Percentiles rank a stretch among this genome's conserved stretches.
These are phyloP conservation scores for Eupithecia abbreviata DNA, from an alignment of 2,888 invertebrate species.

Conservation along the genomic window DNA sequence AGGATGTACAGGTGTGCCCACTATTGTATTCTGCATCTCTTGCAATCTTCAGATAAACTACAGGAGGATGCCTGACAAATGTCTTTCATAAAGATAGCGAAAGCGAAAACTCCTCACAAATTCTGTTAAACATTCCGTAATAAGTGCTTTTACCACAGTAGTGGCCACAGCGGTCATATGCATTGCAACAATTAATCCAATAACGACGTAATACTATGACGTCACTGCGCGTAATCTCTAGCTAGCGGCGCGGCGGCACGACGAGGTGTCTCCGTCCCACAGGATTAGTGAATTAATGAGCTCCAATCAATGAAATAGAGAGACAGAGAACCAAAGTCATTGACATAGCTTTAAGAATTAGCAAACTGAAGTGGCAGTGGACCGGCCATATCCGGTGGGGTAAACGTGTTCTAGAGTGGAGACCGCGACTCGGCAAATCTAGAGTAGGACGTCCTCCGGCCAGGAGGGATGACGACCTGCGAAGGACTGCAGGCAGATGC, in stretches of 20 bases:
- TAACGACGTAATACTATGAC: conserved; percentile 2
- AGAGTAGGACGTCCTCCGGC: no score
- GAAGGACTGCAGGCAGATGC: no score
- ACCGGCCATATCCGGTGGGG: no score
- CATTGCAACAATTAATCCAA: background rate
- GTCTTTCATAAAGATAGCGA: background rate
- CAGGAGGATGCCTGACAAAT: background rate
- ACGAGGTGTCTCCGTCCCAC: conserved; percentile 7
- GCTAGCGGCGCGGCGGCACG: conserved; percentile 5
- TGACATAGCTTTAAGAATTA: no score
- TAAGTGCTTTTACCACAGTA: no score
- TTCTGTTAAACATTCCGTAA: background rate
- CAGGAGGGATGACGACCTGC: no score
- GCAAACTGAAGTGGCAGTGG: no score
- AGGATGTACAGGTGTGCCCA: background rate
- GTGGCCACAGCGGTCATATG: no score
- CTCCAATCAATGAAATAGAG: background rate
- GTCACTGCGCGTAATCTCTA: background rate
- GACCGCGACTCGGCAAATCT: no score
- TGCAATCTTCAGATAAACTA: conserved; percentile 5
- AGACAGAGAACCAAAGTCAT: no score
- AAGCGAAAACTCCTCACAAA: background rate
- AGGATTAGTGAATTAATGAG: conserved; percentile 16
- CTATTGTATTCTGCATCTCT: background rate
- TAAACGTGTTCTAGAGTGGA: no score